Evolutionary conservation across 2,113 vertebrate genomes (phyloP), one percentile per base, ranked within the genome.

Genomic region (Cheilinus undulatus): DNA sequence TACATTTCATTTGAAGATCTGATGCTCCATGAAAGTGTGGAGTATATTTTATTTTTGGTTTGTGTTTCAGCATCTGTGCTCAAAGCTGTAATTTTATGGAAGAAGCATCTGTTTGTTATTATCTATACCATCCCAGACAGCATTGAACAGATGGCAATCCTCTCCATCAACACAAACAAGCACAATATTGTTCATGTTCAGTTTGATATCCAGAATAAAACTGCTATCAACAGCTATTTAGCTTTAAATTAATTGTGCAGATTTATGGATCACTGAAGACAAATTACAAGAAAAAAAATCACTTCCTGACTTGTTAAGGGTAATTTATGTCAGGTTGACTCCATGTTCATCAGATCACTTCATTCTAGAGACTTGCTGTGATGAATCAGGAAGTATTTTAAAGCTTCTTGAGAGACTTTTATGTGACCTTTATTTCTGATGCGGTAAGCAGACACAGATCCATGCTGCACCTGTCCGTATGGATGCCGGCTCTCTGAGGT

Each of bases 51-150:
- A 11, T 1, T 22, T 28, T 51, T 4, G 7, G n/a, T 49, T 34
- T 42, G 15, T 26, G 24, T 50, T 26, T 64, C 28, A 56, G 27
- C 36, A 12, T 51, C 19, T 27, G 50, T 38, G 24, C 45, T 80
- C 19, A 42, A 42, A 19, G 40, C 40, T 42, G 40, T 42, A 8
- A 56, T 68, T 43, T 57, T 15, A 40, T 22, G 10, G 13, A 20
- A 49, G 23, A 74, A 52, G 10, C 78, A 75, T 66, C 66, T 70
- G 78, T 64, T 65, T 49, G 66, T 49, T 60, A 61, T 81, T 50
- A 70, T 56, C 53, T 42, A 5, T 50, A 60, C 60, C 42, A 66
- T 70, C 66, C 60, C 15, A 15, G 32, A 43, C 30, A 66, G 48
- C 46, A 30, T 42, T 59, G 34, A 60, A 36, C 71, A 75, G 60